phyloP scores from a whole-genome alignment of 2,888 invertebrate genomes.

The Drosophila demipolita region DNA sequence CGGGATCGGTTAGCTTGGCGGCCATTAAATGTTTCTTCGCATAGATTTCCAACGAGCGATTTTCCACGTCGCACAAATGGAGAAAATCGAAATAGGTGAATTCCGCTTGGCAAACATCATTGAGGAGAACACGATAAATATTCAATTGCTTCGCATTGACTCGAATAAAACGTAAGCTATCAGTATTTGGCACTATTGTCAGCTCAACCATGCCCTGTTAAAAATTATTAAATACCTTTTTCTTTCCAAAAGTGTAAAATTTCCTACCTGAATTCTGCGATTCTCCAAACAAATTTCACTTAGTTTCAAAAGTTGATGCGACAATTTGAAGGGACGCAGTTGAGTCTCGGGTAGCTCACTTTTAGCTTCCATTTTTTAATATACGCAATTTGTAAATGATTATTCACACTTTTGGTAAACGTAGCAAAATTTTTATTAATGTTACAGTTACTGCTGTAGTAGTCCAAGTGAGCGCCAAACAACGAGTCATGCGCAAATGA shows the following conservation, averaged over 20 bases:
- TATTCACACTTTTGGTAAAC: background rate
- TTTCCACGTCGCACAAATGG: constrained; percentile 95
- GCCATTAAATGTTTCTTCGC: constrained; percentile 92
- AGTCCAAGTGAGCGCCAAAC: background rate
- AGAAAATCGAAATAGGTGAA: constrained; percentile 98
- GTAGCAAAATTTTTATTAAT: constrained; percentile 25
- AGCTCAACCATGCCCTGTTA: constrained; percentile 95
- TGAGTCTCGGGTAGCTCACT: constrained; percentile 58
- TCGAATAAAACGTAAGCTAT: constrained; percentile 92
- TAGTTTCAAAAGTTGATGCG: constrained; percentile 97
- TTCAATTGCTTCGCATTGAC: constrained; percentile 97
- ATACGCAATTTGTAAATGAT: constrained; percentile 1
- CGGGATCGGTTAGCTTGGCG: constrained; percentile 95
- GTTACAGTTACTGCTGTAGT: background rate
- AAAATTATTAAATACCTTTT: background rate
- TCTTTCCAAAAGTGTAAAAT: too few relatives aligned
- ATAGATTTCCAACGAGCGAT: constrained; percentile 93
- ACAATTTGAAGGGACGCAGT: constrained; percentile 94
- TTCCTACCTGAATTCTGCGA: constrained; percentile 95
- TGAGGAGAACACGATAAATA: constrained; percentile 94
- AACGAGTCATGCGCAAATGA: background rate
- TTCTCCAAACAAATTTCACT: constrained; percentile 97
- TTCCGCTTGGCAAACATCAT: constrained; percentile 95
- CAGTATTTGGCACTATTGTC: constrained; percentile 94
- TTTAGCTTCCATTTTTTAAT: constrained; percentile 49